Percentiles rank a stretch among this genome's conserved stretches.
phyloP scores from a whole-genome alignment of 2,888 invertebrate species.

The Gastracanthus pulcherrimus region DNA sequence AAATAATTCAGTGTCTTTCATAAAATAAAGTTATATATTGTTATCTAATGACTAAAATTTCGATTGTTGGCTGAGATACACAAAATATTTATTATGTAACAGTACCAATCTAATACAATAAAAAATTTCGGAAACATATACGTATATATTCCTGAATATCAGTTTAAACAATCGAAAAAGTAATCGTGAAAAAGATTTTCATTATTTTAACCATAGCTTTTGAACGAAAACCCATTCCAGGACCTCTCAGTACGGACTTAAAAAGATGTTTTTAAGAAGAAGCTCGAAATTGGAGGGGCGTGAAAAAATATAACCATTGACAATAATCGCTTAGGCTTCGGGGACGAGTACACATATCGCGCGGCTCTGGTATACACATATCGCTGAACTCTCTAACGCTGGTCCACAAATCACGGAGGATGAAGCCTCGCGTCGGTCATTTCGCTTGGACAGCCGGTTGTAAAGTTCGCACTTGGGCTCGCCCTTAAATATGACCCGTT shows the following conservation, averaged over 20 bases:
- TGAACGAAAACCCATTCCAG: neutral
- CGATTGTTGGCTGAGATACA: too few species aligned
- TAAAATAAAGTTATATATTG: too few species aligned
- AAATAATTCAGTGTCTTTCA: too few species aligned
- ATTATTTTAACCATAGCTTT: too few species aligned
- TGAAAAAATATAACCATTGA: constrained; percentile 47
- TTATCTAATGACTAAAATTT: too few species aligned
- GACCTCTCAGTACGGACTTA: neutral
- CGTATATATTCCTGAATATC: too few species aligned
- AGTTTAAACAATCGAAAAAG: neutral
- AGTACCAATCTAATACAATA: too few species aligned
- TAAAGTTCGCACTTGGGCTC: constrained; percentile 66
- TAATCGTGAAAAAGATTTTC: neutral
- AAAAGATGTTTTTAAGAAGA: constrained; percentile 1
- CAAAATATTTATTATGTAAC: too few species aligned
- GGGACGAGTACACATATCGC: neutral
- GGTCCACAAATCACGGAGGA: constrained; percentile 70
- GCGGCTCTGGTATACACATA: neutral
- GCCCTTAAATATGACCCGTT: constrained; percentile 58
- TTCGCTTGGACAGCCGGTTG: constrained; percentile 64
- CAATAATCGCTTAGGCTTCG: constrained; percentile 47
- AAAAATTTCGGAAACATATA: too few species aligned
- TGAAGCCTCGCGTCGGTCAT: constrained; percentile 68
- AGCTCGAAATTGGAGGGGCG: constrained; percentile 33
- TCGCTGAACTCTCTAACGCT: constrained; percentile 51